These are phyloP conservation scores for Pentamera pediparva DNA, from an alignment of 53 echinoderm and acorn worm genomes.

Conservation along the genomic window DNA sequence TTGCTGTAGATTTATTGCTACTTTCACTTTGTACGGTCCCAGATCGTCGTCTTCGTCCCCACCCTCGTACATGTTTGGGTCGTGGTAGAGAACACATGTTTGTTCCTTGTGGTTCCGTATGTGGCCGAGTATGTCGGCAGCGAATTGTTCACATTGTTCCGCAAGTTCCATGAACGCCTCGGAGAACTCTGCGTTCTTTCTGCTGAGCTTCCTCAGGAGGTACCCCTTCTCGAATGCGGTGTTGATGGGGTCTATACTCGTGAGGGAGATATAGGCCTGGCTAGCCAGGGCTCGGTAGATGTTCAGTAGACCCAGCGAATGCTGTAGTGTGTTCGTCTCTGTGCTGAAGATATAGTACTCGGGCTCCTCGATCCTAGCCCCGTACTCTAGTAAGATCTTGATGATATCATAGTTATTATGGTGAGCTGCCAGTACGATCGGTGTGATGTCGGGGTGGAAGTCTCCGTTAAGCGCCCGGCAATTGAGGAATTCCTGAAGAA, in stretches of 20 bases:
- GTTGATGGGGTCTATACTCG: slow-evolving; percentile 94
- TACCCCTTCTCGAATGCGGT: slow-evolving; percentile 94
- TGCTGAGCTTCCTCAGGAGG: slow-evolving; percentile 76
- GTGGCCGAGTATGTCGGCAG: slow-evolving; percentile 93
- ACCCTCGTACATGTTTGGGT: slow-evolving; percentile 66
- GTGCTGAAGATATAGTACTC: slow-evolving; percentile 96
- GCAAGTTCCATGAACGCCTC: slow-evolving; percentile 79
- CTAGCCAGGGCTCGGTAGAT: slow-evolving; percentile 94
- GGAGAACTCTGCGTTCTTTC: slow-evolving; percentile 88
- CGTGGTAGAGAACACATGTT: slow-evolving; percentile 90
- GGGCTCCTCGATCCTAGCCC: slow-evolving; percentile 93
- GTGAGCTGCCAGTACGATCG: slow-evolving; percentile 92
- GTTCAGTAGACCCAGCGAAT: slow-evolving; percentile 90
- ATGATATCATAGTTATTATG: slow-evolving; percentile 99
- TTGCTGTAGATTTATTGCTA: slow-evolving; percentile 91
- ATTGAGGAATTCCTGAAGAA: slow-evolving; percentile 74
- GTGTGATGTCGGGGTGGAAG: slow-evolving; percentile 98
- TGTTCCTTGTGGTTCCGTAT: slow-evolving; percentile 98
- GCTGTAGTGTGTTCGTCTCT: slow-evolving; percentile 87
- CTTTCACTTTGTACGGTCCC: slow-evolving; percentile 97
- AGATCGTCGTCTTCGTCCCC: slow-evolving; percentile 65
- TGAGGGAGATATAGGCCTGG: slow-evolving; percentile 95
- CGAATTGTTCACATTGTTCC: slow-evolving; percentile 92
- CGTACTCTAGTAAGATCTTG: slow-evolving; percentile 89
- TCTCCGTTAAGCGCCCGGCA: slow-evolving; percentile 96